Percentiles rank a stretch among this genome's conserved stretches.
Evolutionary conservation across 2,888 invertebrate species (phyloP).

Genomic region (Amphipyra berbera): DNA sequence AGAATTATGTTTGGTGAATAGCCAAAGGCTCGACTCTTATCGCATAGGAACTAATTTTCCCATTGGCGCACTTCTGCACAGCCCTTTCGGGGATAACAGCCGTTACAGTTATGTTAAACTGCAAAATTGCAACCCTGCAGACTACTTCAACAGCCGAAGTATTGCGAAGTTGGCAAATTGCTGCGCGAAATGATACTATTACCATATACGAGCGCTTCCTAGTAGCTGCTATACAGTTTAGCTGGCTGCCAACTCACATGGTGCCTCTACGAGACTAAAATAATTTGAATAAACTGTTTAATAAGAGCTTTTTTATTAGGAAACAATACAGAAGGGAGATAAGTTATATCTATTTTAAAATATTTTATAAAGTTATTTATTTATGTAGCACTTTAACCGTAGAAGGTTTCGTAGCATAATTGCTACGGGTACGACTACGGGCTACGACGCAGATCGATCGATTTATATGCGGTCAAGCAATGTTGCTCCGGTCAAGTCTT

Average conservation of each 20-base stretch:
- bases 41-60: not conserved
- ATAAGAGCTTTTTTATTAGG: not conserved
- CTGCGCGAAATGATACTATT: constrained; percentile 42
- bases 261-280: constrained; percentile 11
- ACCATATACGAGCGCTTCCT: constrained; percentile 39
- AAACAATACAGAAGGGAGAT: too few species aligned
- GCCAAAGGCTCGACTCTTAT: too few species aligned
- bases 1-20: too few species aligned
- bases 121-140: constrained; percentile 27
- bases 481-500: constrained; percentile 19
- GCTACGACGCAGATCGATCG: constrained; percentile 18
- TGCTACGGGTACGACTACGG: constrained; percentile 18
- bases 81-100: not conserved
- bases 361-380: too few species aligned
- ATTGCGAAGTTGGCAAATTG: constrained; percentile 46
- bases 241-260: constrained; percentile 38
- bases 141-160: constrained; percentile 28
- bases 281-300: not conserved
- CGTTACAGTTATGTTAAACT: not conserved
- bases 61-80: not conserved
- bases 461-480: constrained; percentile 22
- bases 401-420: not conserved
- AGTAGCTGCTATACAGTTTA: constrained; percentile 31
- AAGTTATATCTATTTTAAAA: too few species aligned
- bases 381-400: not conserved